A percentile compares a stretch with the other conserved stretches of the same genome.
phyloP scores from a whole-genome alignment of 2,113 vertebrate species.

The Hiodon alosoides region DNA sequence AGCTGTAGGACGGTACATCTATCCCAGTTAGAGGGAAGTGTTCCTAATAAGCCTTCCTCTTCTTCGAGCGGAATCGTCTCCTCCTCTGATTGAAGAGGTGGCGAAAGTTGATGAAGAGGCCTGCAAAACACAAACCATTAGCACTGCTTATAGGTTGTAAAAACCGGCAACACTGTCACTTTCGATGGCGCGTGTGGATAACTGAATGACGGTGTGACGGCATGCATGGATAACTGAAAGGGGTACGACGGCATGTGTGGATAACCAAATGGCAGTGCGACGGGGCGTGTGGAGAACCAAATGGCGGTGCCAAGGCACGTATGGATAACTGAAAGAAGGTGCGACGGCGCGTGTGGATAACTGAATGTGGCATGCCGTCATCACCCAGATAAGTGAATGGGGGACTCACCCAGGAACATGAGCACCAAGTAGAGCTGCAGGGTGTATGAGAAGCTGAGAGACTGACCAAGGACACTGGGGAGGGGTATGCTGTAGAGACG shows the following conservation, averaged over 20 bases:
- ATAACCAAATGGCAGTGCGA: too few species aligned
- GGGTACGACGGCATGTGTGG: too few species aligned
- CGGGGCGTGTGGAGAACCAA: too few species aligned
- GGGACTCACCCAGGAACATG: slow-evolving; percentile 80
- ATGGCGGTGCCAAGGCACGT: neutral
- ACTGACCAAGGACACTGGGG: slow-evolving; percentile 71
- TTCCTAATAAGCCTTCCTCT: slow-evolving; percentile 79
- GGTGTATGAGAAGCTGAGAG: slow-evolving; percentile 78
- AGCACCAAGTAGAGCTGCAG: slow-evolving; percentile 76
- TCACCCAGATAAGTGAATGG: too few species aligned
- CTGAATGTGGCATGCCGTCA: too few species aligned
- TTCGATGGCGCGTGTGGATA: neutral
- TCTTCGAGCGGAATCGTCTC: slow-evolving; percentile 75
- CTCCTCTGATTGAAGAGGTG: slow-evolving; percentile 89
- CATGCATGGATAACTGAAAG: too few species aligned
- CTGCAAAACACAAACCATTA: slow-evolving; percentile 47
- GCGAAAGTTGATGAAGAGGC: slow-evolving; percentile 76
- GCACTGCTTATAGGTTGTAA: neutral
- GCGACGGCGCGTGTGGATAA: neutral
- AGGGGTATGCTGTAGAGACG: slow-evolving; percentile 78
- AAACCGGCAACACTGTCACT: neutral
- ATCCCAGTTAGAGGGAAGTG: neutral
- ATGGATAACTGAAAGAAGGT: too few species aligned
- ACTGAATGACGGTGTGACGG: too few species aligned
- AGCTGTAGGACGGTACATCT: slow-evolving; percentile 22